These are phyloP conservation scores for Atherinosoma microstoma DNA, from an alignment of 2,797 vertebrate genomes.

Conservation along the genomic window DNA sequence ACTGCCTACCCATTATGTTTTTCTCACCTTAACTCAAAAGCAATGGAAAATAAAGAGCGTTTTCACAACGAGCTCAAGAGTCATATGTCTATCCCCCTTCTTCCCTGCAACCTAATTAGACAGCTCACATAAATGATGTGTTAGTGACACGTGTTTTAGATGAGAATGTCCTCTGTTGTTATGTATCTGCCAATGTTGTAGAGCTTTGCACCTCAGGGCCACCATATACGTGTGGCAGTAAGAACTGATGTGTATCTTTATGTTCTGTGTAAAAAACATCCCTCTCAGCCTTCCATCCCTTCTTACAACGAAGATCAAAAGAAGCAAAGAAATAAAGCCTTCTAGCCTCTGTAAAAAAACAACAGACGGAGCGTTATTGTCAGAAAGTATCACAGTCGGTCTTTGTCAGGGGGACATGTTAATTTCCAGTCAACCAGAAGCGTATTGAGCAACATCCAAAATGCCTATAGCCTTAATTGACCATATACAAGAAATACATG, in stretches of 20 bases:
- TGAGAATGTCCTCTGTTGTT: neutral
- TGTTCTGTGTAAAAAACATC: slow-evolving; percentile 17
- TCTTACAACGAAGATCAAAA: slow-evolving; percentile 38
- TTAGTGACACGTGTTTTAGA: neutral
- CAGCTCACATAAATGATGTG: neutral
- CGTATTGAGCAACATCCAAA: slow-evolving; percentile 30
- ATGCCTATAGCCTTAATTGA: slow-evolving; percentile 34
- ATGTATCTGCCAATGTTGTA: neutral
- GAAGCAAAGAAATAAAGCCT: slow-evolving; percentile 11
- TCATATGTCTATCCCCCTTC: neutral
- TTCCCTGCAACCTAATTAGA: neutral
- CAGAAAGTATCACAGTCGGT: slow-evolving; percentile 20
- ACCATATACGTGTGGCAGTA: neutral
- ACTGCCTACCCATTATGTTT: neutral
- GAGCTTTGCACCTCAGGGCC: neutral
- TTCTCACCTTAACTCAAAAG: neutral
- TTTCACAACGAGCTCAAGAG: neutral
- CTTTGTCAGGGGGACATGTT: slow-evolving; percentile 7
- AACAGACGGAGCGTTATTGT: slow-evolving; percentile 43
- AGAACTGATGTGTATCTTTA: slow-evolving; percentile 29
- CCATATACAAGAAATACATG: slow-evolving; percentile 28
- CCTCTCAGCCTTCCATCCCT: slow-evolving; percentile 16
- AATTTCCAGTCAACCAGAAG: slow-evolving; percentile 10
- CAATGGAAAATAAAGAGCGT: neutral
- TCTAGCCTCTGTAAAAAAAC: slow-evolving; percentile 32